A percentile compares a stretch with the other conserved stretches of the same genome.
Evolutionary conservation across 1,140 invertebrate genomes (phyloP).

Genomic region (Hormaphis cornu): DNA sequence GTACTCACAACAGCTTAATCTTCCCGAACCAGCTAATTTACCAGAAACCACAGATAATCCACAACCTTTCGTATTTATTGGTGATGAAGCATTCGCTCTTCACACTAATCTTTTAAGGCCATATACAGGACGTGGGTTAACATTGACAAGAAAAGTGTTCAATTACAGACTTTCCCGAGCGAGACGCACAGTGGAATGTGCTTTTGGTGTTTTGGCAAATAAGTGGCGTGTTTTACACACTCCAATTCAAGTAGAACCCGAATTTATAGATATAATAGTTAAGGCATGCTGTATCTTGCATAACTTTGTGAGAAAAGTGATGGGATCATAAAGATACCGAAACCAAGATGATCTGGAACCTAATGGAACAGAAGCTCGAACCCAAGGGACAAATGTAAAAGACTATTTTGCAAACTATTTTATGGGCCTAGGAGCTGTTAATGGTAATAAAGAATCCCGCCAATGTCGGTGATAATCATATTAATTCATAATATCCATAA

Average conservation of each 20-base stretch:
- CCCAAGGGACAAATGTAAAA: too few species aligned
- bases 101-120: constrained; percentile 40
- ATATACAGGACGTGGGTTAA: constrained; percentile 26
- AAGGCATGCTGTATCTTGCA: neutral
- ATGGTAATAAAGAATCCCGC: too few species aligned
- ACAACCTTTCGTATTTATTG: constrained; percentile 32
- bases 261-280: neutral
- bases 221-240: constrained; percentile 35
- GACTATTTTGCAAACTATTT: too few species aligned
- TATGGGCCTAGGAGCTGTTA: too few species aligned
- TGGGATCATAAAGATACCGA: too few species aligned
- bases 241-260: neutral
- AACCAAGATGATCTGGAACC: too few species aligned
- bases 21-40: neutral
- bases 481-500: too few species aligned
- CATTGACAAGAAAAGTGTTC: constrained; percentile 38
- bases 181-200: constrained; percentile 42
- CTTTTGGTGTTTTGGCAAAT: constrained; percentile 42
- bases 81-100: constrained; percentile 44
- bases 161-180: constrained; percentile 40
- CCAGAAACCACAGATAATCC: neutral
- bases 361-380: too few species aligned
- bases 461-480: too few species aligned
- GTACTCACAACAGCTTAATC: neutral
- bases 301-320: neutral